A percentile compares a stretch with the other conserved stretches of the same genome.
These are phyloP conservation scores for Cnemophilus loriae DNA, from an alignment of 2,113 vertebrate species.

Conservation along the genomic window DNA sequence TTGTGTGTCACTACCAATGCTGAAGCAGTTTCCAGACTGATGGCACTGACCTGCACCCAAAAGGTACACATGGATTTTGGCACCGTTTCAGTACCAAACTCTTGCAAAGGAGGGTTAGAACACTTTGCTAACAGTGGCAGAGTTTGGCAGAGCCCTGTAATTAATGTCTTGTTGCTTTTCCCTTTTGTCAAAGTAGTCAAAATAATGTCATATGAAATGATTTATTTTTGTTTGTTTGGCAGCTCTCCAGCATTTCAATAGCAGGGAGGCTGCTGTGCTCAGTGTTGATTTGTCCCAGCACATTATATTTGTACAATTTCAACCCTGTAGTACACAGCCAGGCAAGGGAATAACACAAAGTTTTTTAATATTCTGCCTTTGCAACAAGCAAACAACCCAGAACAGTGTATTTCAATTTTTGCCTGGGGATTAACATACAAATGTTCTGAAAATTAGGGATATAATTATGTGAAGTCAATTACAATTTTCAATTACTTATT, in stretches of 20 bases:
- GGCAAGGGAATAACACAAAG: not conserved
- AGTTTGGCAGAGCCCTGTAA: not conserved
- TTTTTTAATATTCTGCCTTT: conserved; percentile 25
- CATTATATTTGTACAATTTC: not conserved
- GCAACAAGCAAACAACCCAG: not conserved
- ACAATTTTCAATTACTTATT: conserved; percentile 22
- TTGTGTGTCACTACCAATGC: not conserved
- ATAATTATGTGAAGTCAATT: conserved; percentile 38
- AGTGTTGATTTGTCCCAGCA: not conserved
- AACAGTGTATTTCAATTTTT: conserved; percentile 10
- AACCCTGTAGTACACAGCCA: not conserved
- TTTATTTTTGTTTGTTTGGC: conserved; percentile 15
- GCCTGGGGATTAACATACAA: conserved; percentile 27
- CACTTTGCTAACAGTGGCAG: not conserved
- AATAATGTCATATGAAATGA: not conserved
- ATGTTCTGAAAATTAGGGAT: conserved; percentile 27
- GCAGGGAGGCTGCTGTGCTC: not conserved
- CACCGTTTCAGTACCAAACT: not conserved
- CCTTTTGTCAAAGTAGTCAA: not conserved
- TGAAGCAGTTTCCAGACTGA: not conserved
- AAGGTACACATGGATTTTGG: not conserved
- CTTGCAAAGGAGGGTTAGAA: not conserved
- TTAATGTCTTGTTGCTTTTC: not conserved
- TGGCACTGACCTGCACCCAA: not conserved
- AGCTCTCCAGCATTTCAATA: not conserved